Evolutionary conservation across 1,140 invertebrate genomes (phyloP).

Genomic region (Goniozus legneri): DNA sequence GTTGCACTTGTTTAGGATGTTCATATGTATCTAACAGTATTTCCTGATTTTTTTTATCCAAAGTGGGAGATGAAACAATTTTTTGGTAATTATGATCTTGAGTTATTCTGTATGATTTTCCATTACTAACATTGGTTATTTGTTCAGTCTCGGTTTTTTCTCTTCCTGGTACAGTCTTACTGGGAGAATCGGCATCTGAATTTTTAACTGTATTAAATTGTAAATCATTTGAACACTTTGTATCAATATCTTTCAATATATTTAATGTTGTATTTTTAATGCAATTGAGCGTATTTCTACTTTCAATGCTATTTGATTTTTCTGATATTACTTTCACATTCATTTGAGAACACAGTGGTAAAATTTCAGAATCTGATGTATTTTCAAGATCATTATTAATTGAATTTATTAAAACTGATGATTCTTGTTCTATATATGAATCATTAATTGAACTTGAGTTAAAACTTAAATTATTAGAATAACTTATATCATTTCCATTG

Average conservation of each 20-base stretch:
- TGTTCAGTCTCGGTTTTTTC: not conserved
- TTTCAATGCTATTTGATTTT: not conserved
- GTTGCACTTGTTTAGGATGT: slow-evolving; percentile 57
- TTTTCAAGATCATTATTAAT: not conserved
- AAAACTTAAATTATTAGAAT: slow-evolving; percentile 6
- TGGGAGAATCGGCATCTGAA: not conserved
- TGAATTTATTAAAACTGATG: too few species aligned
- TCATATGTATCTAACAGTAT: slow-evolving; percentile 24
- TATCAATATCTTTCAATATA: not conserved
- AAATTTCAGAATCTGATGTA: not conserved
- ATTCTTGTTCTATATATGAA: not conserved
- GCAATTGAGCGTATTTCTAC: too few species aligned
- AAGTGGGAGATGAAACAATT: not conserved
- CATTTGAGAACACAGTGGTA: slow-evolving; percentile 1
- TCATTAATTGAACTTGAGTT: slow-evolving; percentile 5
- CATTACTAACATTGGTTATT: slow-evolving; percentile 3
- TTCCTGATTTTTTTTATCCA: slow-evolving; percentile 11
- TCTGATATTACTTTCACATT: not conserved
- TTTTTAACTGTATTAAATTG: not conserved
- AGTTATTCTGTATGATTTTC: slow-evolving; percentile 4
- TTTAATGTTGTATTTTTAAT: not conserved
- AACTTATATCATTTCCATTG: not conserved
- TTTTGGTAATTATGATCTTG: not conserved
- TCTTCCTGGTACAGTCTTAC: not conserved
- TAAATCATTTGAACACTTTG: not conserved